phyloP scores from a whole-genome alignment of 2,888 invertebrate species.

The Chirona hameri region DNA sequence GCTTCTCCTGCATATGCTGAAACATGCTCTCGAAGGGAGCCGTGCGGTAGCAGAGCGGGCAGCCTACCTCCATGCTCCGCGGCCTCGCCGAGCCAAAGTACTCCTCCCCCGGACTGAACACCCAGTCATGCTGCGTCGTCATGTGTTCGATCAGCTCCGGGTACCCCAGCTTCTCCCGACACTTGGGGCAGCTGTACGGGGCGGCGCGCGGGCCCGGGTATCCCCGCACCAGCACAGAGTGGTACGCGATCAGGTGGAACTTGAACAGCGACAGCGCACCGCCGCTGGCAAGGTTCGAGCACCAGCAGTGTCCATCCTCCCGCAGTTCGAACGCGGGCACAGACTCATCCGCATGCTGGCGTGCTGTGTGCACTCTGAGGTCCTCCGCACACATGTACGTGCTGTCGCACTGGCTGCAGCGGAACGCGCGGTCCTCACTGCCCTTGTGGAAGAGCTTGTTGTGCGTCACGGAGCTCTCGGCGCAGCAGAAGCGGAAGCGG shows the following conservation, averaged over 20 bases:
- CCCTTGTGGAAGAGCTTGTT: not conserved
- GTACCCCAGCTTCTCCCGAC: not conserved
- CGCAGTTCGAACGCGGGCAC: not conserved
- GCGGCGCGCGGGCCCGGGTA: not conserved
- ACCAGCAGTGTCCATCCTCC: not conserved
- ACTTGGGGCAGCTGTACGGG: not conserved
- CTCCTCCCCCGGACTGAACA: not conserved
- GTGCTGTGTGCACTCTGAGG: not conserved
- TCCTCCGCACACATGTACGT: not conserved
- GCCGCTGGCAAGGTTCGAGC: not conserved
- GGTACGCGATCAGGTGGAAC: not conserved
- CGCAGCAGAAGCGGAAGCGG: not conserved
- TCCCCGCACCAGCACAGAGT: not conserved
- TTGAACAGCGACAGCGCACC: not conserved
- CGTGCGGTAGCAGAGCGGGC: not conserved
- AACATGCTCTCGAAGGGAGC: not conserved
- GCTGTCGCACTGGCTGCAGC: conserved; percentile 10
- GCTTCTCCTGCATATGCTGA: not conserved
- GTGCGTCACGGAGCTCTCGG: not conserved
- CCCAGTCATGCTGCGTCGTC: not conserved
- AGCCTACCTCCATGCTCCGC: not conserved
- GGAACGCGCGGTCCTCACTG: not conserved
- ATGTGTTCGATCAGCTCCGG: not conserved
- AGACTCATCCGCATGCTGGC: not conserved
- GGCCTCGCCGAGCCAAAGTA: not conserved